Evolutionary conservation across 2,113 vertebrate genomes (phyloP), one percentile per base, ranked within the genome.

Genomic region (Trochalopteron elliotii): DNA sequence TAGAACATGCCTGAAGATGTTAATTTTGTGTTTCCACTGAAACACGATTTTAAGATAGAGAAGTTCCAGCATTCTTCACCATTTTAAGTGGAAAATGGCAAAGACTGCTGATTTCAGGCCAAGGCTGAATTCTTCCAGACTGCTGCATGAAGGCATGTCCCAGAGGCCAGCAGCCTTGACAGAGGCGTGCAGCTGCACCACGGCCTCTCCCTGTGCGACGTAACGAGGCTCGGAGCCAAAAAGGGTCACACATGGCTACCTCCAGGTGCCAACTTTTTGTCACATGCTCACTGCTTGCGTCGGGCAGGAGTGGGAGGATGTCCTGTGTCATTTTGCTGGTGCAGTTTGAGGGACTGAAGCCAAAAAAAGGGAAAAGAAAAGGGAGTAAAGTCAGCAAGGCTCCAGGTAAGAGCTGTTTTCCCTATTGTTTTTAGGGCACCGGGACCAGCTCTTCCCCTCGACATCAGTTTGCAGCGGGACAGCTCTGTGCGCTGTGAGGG

Each of bases 241-340:
- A 74, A 69, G 53, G 91, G 91, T 77, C 91, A 92, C 71, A 24
- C 35, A 60, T 61, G 76, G 76, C 83, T 45, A 11, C 63, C 22
- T 16, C 37, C 76, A 80, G 50, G 83, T 83, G 83, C 89, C 89
- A 92, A 9, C 80, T 77, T 83, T 83, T 76, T 80, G 77, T 57
- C 87, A 80, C 71, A 31, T 31, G 1, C 12, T 24, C 11, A 11
- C 87, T 88, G 84, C 50, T 88, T 83, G 37, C 11, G 12, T 81
- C 9, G 20, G 59, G 80, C 80, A 49, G 68, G 55, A 52, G 67
- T 11, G 2, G 86, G 70, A 87, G 89, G 95, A 95, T 82, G 89
- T 94, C 91, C 96, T 78, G 89, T 94, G 88, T 76, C 56, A 25
- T 70, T 87, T 37, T 65, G 59, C 74, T 31, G 56, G 40, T 61